Evolutionary conservation across 2,113 vertebrate species (phyloP).

Genomic region (Macquaria australasica): DNA sequence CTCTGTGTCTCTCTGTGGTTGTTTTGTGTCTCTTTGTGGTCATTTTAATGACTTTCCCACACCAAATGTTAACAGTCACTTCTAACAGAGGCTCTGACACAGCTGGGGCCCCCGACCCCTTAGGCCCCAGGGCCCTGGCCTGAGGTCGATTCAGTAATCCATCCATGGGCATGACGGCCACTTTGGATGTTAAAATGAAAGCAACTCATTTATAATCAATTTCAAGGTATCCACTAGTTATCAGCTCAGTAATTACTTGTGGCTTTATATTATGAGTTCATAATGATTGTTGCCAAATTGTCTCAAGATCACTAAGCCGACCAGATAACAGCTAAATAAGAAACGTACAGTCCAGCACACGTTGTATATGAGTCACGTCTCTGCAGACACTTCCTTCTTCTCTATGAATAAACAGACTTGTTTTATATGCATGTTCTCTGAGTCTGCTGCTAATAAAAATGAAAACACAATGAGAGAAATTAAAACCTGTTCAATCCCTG

Average conservation of each 20-base stretch:
- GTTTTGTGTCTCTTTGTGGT: background rate
- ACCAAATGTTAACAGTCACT: background rate
- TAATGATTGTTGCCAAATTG: background rate
- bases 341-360: background rate
- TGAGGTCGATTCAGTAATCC: background rate
- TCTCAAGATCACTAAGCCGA: background rate
- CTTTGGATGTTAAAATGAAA: background rate
- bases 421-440: background rate
- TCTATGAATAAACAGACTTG: background rate
- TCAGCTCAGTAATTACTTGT: background rate
- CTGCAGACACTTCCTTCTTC: slow-evolving; percentile 30
- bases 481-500: background rate
- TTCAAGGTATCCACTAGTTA: background rate
- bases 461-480: background rate
- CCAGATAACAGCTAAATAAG: background rate
- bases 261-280: background rate
- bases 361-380: slow-evolving; percentile 27
- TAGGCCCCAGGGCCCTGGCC: too few relatives aligned
- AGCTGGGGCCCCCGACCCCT: background rate
- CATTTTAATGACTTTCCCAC: too few relatives aligned
- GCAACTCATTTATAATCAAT: background rate
- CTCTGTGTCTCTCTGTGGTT: background rate
- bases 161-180: background rate
- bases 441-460: background rate
- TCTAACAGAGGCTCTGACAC: background rate